Conservation (phyloP, 2,797 vertebrate species). For the Danio tinwini region DNA sequence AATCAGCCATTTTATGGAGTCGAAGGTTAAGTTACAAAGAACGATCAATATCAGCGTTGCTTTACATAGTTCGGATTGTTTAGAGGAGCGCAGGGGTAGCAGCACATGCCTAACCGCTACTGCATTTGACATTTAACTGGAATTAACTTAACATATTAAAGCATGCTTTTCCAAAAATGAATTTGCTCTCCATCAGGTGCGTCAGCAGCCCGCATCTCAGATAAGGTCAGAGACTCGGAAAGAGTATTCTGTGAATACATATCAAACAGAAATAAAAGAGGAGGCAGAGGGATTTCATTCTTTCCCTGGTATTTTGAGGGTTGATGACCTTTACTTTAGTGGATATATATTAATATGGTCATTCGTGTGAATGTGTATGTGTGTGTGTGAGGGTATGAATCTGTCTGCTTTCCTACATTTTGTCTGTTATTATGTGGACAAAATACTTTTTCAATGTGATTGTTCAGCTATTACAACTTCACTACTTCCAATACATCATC, state of each 20-base stretch:
- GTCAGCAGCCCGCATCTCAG: conserved; percentile 56
- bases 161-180: conserved; percentile 70
- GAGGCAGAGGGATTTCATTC: conserved; percentile 71
- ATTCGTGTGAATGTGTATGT: conserved; percentile 42
- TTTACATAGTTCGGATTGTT: conserved; percentile 65
- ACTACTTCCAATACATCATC: conserved; percentile 22
- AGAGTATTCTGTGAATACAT: conserved; percentile 80
- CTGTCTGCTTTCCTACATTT: not conserved
- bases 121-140: conserved; percentile 81
- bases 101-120: conserved; percentile 50
- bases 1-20: conserved; percentile 59
- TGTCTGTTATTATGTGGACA: conserved; percentile 7
- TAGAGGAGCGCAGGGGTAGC: conserved; percentile 35
- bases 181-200: conserved; percentile 79
- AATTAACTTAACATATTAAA: conserved; percentile 77
- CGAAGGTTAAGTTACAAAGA: conserved; percentile 61
- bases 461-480: conserved; percentile 24
- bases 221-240: conserved; percentile 86
- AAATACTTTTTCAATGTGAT: conserved; percentile 9
- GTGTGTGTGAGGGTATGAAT: not conserved
- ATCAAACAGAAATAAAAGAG: conserved; percentile 75
- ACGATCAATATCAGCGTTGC: conserved; percentile 53
- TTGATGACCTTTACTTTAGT: conserved; percentile 79
- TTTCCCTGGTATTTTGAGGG: conserved; percentile 56
- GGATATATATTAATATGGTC: conserved; percentile 69